Percentiles rank a stretch among this genome's conserved stretches.
Conservation (phyloP, 2,113 vertebrate species). For the Eleginops maclovinus region DNA sequence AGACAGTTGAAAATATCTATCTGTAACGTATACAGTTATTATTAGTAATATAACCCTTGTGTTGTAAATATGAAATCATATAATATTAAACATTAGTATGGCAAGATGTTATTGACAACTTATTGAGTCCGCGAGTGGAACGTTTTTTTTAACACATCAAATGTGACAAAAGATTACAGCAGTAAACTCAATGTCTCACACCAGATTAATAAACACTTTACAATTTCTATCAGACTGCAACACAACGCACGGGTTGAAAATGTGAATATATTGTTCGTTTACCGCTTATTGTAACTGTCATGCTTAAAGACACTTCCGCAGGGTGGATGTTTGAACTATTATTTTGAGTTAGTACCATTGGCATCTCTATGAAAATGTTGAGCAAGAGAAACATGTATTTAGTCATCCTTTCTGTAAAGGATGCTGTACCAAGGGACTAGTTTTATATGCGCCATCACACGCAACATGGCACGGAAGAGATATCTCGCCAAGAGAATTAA, state of each 20-base stretch:
- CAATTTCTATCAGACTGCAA: too few relatives aligned
- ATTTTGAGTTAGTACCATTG: neutral
- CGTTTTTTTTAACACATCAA: neutral
- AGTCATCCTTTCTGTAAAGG: neutral
- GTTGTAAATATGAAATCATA: too few relatives aligned
- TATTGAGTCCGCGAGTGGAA: too few relatives aligned
- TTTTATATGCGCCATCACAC: constrained; percentile 19
- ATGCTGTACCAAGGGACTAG: neutral
- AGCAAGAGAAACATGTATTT: neutral
- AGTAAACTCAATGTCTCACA: neutral
- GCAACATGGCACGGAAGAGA: constrained; percentile 14
- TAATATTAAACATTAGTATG: too few relatives aligned
- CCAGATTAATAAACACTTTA: neutral
- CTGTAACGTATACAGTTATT: too few relatives aligned
- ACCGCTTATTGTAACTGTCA: neutral
- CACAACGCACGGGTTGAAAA: neutral
- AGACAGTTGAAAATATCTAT: too few relatives aligned
- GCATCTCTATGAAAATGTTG: neutral
- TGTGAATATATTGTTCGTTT: neutral
- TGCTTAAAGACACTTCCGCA: constrained; percentile 4
- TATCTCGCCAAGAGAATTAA: constrained; percentile 70
- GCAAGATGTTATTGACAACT: too few relatives aligned
- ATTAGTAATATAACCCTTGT: too few relatives aligned
- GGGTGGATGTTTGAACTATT: neutral
- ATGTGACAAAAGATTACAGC: neutral